A percentile compares a stretch with the other conserved stretches of the same genome.
phyloP scores from a whole-genome alignment of 2,797 vertebrate genomes.

The Rhyacichthys aspro region DNA sequence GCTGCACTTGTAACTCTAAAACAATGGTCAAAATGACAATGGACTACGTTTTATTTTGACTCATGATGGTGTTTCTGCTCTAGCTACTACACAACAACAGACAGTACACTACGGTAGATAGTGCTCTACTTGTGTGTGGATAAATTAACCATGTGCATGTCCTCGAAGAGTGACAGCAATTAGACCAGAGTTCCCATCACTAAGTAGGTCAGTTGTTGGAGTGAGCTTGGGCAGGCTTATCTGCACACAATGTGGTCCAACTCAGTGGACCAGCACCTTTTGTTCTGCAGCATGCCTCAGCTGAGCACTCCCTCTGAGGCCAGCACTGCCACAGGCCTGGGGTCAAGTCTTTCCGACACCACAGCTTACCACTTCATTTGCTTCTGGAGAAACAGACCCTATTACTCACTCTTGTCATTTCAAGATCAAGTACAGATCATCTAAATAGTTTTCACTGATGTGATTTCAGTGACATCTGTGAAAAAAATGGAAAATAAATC shows the following conservation, averaged over 20 bases:
- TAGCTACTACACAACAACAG: no score
- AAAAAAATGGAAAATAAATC: no score
- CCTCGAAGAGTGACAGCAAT: slow-evolving; percentile 40
- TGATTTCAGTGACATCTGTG: no score
- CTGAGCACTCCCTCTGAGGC: slow-evolving; percentile 63
- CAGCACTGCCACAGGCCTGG: slow-evolving; percentile 51
- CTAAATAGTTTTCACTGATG: no score
- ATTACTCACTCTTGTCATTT: slow-evolving; percentile 15
- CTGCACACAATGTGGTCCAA: slow-evolving; percentile 66
- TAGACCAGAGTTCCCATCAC: slow-evolving; percentile 49
- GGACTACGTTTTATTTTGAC: neutral
- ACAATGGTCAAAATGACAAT: neutral
- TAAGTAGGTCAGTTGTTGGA: slow-evolving; percentile 76
- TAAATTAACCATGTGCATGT: slow-evolving; percentile 40
- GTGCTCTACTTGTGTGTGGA: slow-evolving; percentile 15
- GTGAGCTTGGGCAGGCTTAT: slow-evolving; percentile 66
- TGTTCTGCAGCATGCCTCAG: slow-evolving; percentile 60
- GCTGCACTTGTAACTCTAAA: neutral
- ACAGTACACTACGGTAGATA: neutral
- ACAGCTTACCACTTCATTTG: slow-evolving; percentile 28
- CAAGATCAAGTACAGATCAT: neutral
- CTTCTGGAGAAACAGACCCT: slow-evolving; percentile 32
- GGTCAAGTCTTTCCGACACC: slow-evolving; percentile 64
- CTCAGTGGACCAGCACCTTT: slow-evolving; percentile 64
- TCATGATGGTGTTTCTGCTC: no score